Conservation (phyloP, 2,888 invertebrate genomes). For the Tubulanus polymorphus region DNA sequence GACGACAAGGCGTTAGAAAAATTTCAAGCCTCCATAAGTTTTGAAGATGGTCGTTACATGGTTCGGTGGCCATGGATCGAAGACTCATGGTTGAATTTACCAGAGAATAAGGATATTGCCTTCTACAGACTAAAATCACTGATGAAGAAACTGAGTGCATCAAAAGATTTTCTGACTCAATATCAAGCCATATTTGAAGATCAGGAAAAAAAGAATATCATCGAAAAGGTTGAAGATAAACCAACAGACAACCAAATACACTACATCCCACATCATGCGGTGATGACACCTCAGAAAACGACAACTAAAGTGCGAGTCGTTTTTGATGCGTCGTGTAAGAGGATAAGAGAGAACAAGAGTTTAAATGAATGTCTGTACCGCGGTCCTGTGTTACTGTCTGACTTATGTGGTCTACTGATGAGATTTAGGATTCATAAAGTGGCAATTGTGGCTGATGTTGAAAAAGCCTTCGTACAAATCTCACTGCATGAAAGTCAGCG, state of each 20-base stretch:
- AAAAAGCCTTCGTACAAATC: constrained; percentile 15
- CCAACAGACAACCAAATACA: not conserved
- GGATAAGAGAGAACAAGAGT: constrained; percentile 7
- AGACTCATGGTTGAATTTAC: constrained; percentile 9
- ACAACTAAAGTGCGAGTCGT: constrained; percentile 21
- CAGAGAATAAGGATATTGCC: constrained; percentile 10
- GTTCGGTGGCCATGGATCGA: constrained; percentile 19
- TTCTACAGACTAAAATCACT: constrained; percentile 9
- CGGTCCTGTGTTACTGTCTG: constrained; percentile 15
- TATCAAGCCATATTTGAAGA: constrained; percentile 10
- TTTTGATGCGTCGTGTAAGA: constrained; percentile 15
- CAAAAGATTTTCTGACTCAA: constrained; percentile 4
- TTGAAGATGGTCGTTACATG: constrained; percentile 6
- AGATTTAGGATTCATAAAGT: constrained; percentile 14
- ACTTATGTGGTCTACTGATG: constrained; percentile 14
- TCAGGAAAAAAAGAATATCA: constrained; percentile 7
- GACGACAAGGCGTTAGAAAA: no score
- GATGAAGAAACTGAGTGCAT: constrained; percentile 7
- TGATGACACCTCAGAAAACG: constrained; percentile 14
- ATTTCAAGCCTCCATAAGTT: no score
- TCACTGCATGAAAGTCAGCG: constrained; percentile 11
- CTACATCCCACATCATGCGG: constrained; percentile 21
- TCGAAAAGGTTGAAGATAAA: constrained; percentile 10
- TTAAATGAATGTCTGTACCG: constrained; percentile 19
- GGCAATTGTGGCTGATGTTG: constrained; percentile 2